Evolutionary conservation across 2,113 vertebrate genomes (phyloP), one percentile per base, ranked within the genome.

Genomic region (Platysteira castanea): DNA sequence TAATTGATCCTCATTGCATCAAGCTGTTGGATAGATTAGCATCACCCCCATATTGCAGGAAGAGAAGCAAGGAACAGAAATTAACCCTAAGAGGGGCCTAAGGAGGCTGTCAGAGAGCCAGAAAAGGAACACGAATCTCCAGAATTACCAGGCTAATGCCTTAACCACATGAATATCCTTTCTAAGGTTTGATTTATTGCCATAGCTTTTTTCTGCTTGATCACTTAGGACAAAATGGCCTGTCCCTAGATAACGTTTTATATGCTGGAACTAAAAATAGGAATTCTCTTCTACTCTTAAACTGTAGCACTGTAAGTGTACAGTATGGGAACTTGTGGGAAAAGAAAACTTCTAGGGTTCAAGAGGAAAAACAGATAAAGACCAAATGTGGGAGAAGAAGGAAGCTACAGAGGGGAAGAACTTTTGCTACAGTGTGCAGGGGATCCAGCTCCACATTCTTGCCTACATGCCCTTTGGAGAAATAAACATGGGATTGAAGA

Each of bases 121-220:
- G 60, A 67, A 93, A 54, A 94, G n/a, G 8, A 90, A 71, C 6
- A 70, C 59, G 67, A 26, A 94, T 74, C 75, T 90, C 41, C 77
- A 28, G 56, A 95, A 91, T 91, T 77, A 93, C 74, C 39, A 81
- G 71, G 9, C 59, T 91, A 93, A 94, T 95, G 92, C 47, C 54
- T 96, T 95, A 95, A 94, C 78, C 84, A 96, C 71, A 94, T 92
- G 90, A 96, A 88, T 90, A 97, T 76, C 54, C 84, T 94, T 97
- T 89, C 87, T 87, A 95, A 87, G 50, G 59, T 85, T 96, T 92
- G 97, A 94, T 95, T 94, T 94, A 83, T 59, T 88, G 70, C 71
- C 87, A 89, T 87, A 91, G 80, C 44, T 89, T 89, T 95, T 91
- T 95, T 93, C 94, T 95, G 94, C 60, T 95, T 92, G 82, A 91